These are phyloP conservation scores for Conistra vaccinii DNA, from an alignment of 2,888 invertebrate species.

Conservation along the genomic window DNA sequence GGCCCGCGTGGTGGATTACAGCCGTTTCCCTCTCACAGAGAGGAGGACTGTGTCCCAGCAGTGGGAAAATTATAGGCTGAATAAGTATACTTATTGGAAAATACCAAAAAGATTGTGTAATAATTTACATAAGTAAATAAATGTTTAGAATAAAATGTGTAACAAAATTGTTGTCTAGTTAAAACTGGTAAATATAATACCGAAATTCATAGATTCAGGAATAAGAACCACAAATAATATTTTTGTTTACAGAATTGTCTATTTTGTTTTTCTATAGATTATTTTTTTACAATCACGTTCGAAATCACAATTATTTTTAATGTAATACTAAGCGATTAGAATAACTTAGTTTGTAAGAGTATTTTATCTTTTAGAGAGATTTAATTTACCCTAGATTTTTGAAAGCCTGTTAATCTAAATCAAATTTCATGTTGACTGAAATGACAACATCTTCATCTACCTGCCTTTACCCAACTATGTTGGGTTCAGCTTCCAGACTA, in stretches of 20 bases:
- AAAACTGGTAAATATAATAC: constrained; percentile 4
- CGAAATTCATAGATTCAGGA: neutral
- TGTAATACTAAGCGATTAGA: constrained; percentile 33
- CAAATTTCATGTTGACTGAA: neutral
- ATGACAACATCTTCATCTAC: neutral
- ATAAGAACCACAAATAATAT: neutral
- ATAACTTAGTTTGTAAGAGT: constrained; percentile 32
- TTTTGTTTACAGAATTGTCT: neutral
- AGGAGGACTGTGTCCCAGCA: neutral
- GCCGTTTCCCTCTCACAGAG: neutral
- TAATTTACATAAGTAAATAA: constrained; percentile 15
- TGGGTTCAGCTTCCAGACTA: neutral
- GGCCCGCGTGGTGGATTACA: neutral
- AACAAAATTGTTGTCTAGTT: constrained; percentile 8
- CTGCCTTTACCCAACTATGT: neutral
- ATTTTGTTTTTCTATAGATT: constrained; percentile 25
- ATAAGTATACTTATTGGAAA: constrained; percentile 10
- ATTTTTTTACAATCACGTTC: constrained; percentile 22
- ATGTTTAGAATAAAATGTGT: constrained; percentile 35
- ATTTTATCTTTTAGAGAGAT: neutral
- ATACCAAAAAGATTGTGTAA: constrained; percentile 16
- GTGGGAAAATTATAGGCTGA: neutral
- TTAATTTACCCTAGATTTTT: neutral
- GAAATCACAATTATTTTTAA: constrained; percentile 52
- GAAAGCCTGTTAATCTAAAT: constrained; percentile 5